Evolutionary conservation across 2,888 invertebrate species (phyloP).

Genomic region (Macrostomum cliftonense): DNA sequence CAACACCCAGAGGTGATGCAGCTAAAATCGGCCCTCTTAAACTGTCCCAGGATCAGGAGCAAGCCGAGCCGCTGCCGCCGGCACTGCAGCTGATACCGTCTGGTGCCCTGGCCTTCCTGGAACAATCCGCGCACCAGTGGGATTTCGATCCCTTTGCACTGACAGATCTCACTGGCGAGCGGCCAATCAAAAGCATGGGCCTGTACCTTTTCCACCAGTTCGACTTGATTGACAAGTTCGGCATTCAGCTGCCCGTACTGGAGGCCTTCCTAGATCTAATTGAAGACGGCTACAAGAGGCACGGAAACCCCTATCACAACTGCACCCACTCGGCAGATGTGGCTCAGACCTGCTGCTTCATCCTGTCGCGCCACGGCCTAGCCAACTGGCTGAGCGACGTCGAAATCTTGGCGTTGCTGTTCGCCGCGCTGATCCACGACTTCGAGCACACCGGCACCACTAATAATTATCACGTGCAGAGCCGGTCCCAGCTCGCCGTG

Average conservation of each 20-base stretch:
- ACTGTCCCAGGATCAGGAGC: no score
- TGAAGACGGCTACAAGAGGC: background rate
- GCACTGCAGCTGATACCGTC: background rate
- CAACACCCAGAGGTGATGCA: no score
- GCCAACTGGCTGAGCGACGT: constrained; percentile 42
- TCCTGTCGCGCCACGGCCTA: constrained; percentile 4
- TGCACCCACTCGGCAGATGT: background rate
- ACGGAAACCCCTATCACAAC: background rate
- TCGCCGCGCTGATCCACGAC: background rate
- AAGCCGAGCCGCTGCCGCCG: no score
- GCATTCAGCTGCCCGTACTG: no score
- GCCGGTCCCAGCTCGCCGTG: background rate
- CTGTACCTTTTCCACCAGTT: constrained; percentile 5
- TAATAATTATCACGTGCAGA: background rate
- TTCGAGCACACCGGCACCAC: background rate
- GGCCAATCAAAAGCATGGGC: constrained; percentile 4
- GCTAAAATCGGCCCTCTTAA: no score
- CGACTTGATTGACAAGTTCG: constrained; percentile 1
- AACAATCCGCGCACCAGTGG: constrained; percentile 5
- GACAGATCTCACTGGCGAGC: constrained; percentile 2
- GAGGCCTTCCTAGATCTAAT: no score
- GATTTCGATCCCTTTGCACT: constrained; percentile 8
- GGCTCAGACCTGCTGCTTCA: background rate
- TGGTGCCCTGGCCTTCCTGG: constrained; percentile 4
- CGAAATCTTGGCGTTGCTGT: background rate